These are phyloP conservation scores for Phylloscopus trochilus DNA, from an alignment of 2,113 vertebrate genomes.

Conservation along the genomic window DNA sequence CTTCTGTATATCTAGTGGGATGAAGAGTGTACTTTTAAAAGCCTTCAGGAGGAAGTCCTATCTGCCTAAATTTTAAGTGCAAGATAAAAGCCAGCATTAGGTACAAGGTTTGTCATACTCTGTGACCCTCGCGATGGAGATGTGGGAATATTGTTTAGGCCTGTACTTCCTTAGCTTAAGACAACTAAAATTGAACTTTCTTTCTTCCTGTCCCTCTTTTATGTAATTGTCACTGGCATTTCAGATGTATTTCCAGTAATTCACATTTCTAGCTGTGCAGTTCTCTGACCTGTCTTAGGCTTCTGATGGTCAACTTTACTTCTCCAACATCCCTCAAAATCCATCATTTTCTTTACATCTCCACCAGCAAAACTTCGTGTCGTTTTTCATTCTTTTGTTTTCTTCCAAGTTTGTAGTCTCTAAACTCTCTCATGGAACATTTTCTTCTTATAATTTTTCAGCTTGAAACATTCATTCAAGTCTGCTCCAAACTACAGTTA, in stretches of 20 bases:
- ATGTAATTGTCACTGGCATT: background rate
- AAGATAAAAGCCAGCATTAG: background rate
- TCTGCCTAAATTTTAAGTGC: background rate
- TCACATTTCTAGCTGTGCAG: background rate
- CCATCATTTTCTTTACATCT: background rate
- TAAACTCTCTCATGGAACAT: background rate
- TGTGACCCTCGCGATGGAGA: accelerated
- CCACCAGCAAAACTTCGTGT: background rate
- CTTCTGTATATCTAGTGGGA: background rate
- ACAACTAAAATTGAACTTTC: background rate
- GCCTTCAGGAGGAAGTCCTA: background rate
- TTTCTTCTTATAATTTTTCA: background rate
- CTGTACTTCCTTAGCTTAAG: background rate
- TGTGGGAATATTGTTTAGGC: background rate
- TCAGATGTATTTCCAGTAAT: background rate
- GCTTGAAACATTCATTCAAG: background rate
- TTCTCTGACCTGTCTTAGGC: background rate
- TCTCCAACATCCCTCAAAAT: background rate
- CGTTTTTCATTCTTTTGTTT: accelerated
- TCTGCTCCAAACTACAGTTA: background rate
- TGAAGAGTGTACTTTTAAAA: background rate
- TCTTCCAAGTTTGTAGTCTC: background rate
- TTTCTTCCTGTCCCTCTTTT: background rate
- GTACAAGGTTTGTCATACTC: background rate
- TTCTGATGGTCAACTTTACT: background rate